Evolutionary conservation across 2,797 vertebrate genomes (phyloP).

Genomic region (Micromesistius poutassou): DNA sequence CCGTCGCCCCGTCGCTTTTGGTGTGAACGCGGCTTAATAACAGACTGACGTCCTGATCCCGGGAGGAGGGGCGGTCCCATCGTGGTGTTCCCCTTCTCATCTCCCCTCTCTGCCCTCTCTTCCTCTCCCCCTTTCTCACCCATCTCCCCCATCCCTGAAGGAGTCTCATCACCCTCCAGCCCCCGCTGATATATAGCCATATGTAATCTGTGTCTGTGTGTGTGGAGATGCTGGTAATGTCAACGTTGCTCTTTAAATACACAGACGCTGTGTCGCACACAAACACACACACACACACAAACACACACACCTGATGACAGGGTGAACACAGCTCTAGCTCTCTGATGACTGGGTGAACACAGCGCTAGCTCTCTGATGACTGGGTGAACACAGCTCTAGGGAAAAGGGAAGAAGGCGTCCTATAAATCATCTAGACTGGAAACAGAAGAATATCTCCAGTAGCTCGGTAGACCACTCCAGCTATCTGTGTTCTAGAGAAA

Average conservation of each 20-base stretch:
- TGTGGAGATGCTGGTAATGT: conserved; percentile 52
- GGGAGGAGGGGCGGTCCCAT: background rate
- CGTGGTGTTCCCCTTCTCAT: background rate
- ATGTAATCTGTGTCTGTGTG: conserved; percentile 54
- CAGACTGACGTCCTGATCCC: background rate
- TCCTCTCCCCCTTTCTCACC: conserved; percentile 16
- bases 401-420: background rate
- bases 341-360: background rate
- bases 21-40: too few species aligned
- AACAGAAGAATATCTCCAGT: background rate
- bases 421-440: background rate
- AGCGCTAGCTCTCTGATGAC: background rate
- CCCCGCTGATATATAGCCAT: conserved; percentile 53
- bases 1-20: too few species aligned
- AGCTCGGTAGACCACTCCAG: background rate
- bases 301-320: background rate
- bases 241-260: conserved; percentile 39
- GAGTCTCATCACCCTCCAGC: background rate
- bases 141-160: background rate
- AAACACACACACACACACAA: background rate
- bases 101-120: background rate
- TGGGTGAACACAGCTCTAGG: background rate
- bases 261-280: background rate
- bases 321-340: background rate
- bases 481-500: background rate